phyloP scores from a whole-genome alignment of 2,113 vertebrate genomes.

The Syngnathus typhle region DNA sequence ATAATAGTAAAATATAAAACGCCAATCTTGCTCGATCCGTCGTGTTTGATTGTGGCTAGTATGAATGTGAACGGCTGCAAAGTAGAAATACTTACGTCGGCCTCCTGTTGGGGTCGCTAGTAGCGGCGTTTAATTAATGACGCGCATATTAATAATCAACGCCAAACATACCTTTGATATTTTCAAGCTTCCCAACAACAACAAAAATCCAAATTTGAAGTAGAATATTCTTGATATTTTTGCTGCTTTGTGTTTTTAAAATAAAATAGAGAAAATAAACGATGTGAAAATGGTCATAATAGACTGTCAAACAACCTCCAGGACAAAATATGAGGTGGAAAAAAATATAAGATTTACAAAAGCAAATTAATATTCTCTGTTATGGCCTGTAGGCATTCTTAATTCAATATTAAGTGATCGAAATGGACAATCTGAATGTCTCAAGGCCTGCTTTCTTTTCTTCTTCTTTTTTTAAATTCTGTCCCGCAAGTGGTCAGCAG shows the following conservation, averaged over 20 bases:
- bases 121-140: neutral
- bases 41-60: neutral
- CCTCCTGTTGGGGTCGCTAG: slow-evolving; percentile 86
- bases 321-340: slow-evolving; percentile 55
- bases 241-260: neutral
- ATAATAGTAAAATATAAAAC: neutral
- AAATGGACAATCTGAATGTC: slow-evolving; percentile 78
- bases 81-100: slow-evolving; percentile 46
- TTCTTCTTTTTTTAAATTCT: slow-evolving; percentile 56
- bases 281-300: neutral
- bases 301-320: slow-evolving; percentile 81
- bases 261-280: neutral
- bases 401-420: slow-evolving; percentile 95
- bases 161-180: neutral
- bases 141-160: neutral
- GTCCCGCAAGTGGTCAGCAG: slow-evolving; percentile 61
- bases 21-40: neutral
- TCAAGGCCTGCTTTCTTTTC: slow-evolving; percentile 78
- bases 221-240: too few species aligned
- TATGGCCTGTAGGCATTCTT: slow-evolving; percentile 79
- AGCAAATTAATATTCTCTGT: neutral
- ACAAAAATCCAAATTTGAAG: too few species aligned
- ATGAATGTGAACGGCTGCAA: slow-evolving; percentile 6
- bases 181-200: too few species aligned
- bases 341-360: neutral